phyloP scores from a whole-genome alignment of 2,888 invertebrate genomes.

The Mystacides longicornis region DNA sequence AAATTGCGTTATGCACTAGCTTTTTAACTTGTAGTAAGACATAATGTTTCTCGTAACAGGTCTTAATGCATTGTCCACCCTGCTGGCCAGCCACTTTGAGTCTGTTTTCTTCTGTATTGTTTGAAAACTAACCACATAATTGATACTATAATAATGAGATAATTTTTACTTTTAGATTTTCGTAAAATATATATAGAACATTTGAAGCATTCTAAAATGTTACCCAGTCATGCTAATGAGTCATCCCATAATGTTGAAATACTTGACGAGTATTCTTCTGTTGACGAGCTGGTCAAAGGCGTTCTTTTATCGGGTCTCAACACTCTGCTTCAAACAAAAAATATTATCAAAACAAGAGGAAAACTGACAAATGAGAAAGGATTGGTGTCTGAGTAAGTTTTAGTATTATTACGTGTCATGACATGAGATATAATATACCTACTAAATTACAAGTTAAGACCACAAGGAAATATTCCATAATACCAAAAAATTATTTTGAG shows the following conservation, averaged over 20 bases:
- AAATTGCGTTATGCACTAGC: no score
- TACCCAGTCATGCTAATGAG: conserved; percentile 28
- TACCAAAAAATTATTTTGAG: no score
- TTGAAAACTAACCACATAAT: no score
- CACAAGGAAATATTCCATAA: no score
- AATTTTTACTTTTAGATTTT: conserved; percentile 37
- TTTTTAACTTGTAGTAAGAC: no score
- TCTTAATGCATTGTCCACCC: no score
- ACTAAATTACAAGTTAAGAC: no score
- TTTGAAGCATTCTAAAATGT: conserved; percentile 41
- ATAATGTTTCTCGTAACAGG: no score
- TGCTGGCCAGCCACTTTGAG: no score
- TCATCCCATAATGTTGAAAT: conserved; percentile 31
- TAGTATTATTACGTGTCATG: no score
- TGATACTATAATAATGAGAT: conserved; percentile 22
- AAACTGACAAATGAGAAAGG: conserved; percentile 40
- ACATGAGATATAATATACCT: no score
- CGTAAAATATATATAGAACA: conserved; percentile 49
- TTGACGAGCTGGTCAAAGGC: conserved; percentile 52
- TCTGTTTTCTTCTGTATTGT: no score
- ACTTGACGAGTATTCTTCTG: conserved; percentile 44
- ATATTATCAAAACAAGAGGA: conserved; percentile 48
- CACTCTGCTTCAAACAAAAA: conserved; percentile 42
- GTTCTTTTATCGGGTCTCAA: conserved; percentile 53
- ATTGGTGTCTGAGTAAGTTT: conserved; percentile 47